Evolutionary conservation across 2,113 vertebrate species (phyloP), one percentile per base, ranked within the genome.

Genomic region (Lipotes vexillifer): DNA sequence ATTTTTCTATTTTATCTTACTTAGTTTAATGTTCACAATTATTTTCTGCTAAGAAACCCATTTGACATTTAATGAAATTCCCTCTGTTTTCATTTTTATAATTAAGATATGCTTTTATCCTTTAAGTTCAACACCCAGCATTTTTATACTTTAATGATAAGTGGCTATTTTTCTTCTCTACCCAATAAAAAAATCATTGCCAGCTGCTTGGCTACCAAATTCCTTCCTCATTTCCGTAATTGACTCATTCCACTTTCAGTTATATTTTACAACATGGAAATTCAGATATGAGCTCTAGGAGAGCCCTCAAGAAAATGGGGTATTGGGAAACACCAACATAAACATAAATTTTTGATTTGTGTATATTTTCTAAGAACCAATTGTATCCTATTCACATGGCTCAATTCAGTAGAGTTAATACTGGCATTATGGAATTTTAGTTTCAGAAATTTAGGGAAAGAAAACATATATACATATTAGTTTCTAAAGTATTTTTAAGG

Each of bases 61-160:
- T 95, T 89, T 97, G 83, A 92, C n/a, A 97, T 92, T 88, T 97
- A 97, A 93, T 92, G 78, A 97, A 87, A 97, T 96, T 96, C 96
- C 68, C 89, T 92, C 20, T 90, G 2, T 89, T 97, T 94, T 87
- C 91, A 89, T 93, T 96, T 96, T 94, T 87, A 89, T 66, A 95
- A 95, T 97, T 96, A 94, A 97, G 80, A 90, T 81, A 74, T 85
- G n/a, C 74, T 96, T 94, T 94, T 97, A 92, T 74, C 74, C 68
- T 97, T 88, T 89, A 96, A 71, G 69, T 95, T 94, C 93, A 95
- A 93, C 44, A 59, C 46, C 5, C 57, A 94, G 49, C 52, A 95
- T 85, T 93, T 97, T 75, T 65, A 80, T 92, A 36, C 57, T 92
- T 90, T 71, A 92, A 80, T 68, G n/a, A 33, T 80, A 95, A 90